Evolutionary conservation across 2,888 invertebrate genomes (phyloP), one percentile per base, ranked within the genome.

Genomic region (Schizotus pectinicornis): DNA sequence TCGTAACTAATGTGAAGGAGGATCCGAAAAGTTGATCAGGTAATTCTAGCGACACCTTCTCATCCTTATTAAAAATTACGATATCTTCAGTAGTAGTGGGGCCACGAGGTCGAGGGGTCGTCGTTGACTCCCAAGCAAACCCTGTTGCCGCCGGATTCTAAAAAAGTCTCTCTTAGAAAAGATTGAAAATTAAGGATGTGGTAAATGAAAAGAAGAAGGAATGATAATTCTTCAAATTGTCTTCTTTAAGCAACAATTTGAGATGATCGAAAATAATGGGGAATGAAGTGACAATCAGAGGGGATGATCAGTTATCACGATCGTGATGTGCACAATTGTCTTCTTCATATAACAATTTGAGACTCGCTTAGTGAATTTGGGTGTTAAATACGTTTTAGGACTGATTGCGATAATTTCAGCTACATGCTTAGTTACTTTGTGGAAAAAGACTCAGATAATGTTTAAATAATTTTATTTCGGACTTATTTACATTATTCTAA

Each of bases 1-100:
- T 83, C 69, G 88, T 88, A 65, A 89, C 81, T 45, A 88, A 80
- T 56, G 84, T 85, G 76, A 89, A 89, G 74, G 87, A 86, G 8
- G 86, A 84, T 46, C 88, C 88, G 77, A 89, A 86, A 67, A 87
- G 80, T 73, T 79, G 81, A 60, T 85, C 83, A 59, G 89, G 89
- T 69, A 89, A 78, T 66, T 88, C 87, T 75, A 89, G 81, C 70
- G 86, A 85, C 62, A 89, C 89, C 70, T 84, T 83, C 81, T 84
- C 82, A 77, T 85, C 86, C 70, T 86, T 81, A 76, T 85, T 85
- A 80, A 86, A 86, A 65, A 80, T 83, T 30, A 86, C 86, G 68
- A 85, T 83, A 68, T 83, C 85, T 75, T 84, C 85, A 22, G 81
- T 81, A 3, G 81, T 81, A 12, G 82, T 80, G 50, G 81, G 78